These are phyloP conservation scores for Phanerotoma sp. DNA, from an alignment of 2,888 invertebrate species.

Conservation along the genomic window DNA sequence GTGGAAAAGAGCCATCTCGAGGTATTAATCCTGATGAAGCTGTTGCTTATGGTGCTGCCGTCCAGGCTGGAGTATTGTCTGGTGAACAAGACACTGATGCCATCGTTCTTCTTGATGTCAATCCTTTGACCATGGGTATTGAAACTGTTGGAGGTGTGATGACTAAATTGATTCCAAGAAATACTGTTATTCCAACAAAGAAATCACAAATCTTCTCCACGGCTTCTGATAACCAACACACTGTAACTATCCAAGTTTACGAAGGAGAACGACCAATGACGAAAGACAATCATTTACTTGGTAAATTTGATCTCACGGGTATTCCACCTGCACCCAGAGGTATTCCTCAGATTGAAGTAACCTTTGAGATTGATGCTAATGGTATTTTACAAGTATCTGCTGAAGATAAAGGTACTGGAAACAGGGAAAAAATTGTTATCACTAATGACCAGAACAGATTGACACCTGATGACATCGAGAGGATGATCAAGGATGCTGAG, in stretches of 20 bases:
- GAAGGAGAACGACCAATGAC: conserved; percentile 99
- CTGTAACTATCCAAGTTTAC: conserved; percentile 95
- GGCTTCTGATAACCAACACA: conserved; percentile 98
- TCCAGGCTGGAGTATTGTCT: conserved; percentile 96
- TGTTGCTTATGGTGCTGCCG: conserved; percentile 97
- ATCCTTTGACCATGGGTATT: conserved; percentile 98
- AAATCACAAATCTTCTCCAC: conserved; percentile 99
- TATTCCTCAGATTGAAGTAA: conserved; percentile 92
- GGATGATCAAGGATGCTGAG: conserved; percentile 99
- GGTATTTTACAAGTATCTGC: conserved; percentile 96
- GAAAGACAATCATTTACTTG: conserved; percentile 97
- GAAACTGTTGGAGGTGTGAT: conserved; percentile 99
- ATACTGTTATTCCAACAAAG: conserved; percentile 99
- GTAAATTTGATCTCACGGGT: conserved; percentile 97
- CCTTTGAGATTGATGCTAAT: conserved; percentile 93
- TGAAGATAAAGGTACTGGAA: conserved; percentile 99
- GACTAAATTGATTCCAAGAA: conserved; percentile 97
- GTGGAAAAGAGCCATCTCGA: conserved; percentile 96
- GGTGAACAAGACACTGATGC: conserved; percentile 98
- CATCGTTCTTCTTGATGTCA: conserved; percentile 95
- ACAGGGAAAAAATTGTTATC: conserved; percentile 97
- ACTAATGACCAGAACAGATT: conserved; percentile 97
- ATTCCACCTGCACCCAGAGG: conserved; percentile 94
- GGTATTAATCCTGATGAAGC: conserved; percentile 99
- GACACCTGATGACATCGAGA: conserved; percentile 97